Base-by-base conservation (phyloP, 1,140 invertebrate genomes). In the Apolygus lucorum region DNA sequence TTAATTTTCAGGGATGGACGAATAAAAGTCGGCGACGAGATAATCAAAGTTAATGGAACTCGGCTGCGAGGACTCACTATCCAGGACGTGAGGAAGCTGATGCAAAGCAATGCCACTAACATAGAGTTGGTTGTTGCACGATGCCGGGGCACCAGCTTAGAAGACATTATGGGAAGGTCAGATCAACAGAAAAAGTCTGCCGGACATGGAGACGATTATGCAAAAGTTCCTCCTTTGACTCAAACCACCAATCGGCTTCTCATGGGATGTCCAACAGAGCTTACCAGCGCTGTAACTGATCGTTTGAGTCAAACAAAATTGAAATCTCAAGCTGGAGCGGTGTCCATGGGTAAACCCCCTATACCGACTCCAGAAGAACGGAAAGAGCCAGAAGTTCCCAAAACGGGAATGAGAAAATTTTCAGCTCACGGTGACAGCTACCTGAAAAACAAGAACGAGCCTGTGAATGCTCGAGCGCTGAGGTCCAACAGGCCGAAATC, bases 11-110 rank as follows among this genome's bases (percentile, higher is more conserved):
- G 85, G 73, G 83, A 85, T 78, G 84, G 84, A 8, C 79, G 83
- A 68, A 77, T 84, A 54, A 78, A 79, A 34, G 75, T 86, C 42
- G 86, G 86, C 0, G 88, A 90, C 74, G 87, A 89, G 77, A 80
- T 90, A 27, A 78, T 90, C 14, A 83, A 87, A 72, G 84, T 90
- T 14, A 87, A 86, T 72, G 87, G 87, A 0, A 81, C 82, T 49
- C 81, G 84, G 49, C 73, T 90, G 49, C 81, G 85, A 22, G 86
- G 87, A 0, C 78, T 88, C 71, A 80, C 80, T n/a, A 78, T 85
- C 11, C 73, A 78, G 13, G 86, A 89, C 72, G 88, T 87, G 1
- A 81, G 83, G 25, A 81, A 81, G 54, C 79, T 84, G 21, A 71
- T 90, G 22, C 78, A 80, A 52, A 82, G 76, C 63, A 78, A 82